Base-by-base conservation (phyloP, 2,888 invertebrate species). In the Zootermopsis nevadensis region DNA sequence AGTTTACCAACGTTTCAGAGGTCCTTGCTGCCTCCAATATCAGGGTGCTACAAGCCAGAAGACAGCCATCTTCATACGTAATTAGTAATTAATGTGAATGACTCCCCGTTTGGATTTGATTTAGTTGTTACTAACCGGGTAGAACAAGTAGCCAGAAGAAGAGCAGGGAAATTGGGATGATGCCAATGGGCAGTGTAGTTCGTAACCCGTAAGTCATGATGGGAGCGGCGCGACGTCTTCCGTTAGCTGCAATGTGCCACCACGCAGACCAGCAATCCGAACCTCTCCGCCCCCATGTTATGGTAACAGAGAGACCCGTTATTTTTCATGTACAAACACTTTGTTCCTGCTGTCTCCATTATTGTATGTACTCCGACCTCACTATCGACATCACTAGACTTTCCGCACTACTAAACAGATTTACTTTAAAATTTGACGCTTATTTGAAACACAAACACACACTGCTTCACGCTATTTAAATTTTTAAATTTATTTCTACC, bases 91-190 rank as follows among this genome's bases (percentile, higher is more conserved):
- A n/a, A n/a, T n/a, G n/a, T 48, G 19, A 69, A 31, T 69, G 7
- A 69, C 22, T 19, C 69, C 69, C 19, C 69, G 31, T 69, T n/a
- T 33, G 33, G 19, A 33, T 30, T n/a, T 1, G 30, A 12, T 31
- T n/a, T 66, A 15, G 12, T 48, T 15, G 27, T n/a, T 55, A 85
- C 86, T 84, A 67, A 86, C 86, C 86, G 79, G 86, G 85, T 69
- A 85, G 77, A 42, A 85, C 82, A 24, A 86, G 84, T 33, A 86
- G 84, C 80, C 85, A 86, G 80, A 86, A 84, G 85, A 86, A 79
- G 82, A 85, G 77, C 81, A 85, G 84, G 35, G 84, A 84, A 81
- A 83, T 77, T 27, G 82, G 77, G 82, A 81, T 77, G 82, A 85
- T 82, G 83, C 85, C 85, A 60, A 83, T 82, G 77, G 85, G 85